Conservation (phyloP, 2,113 vertebrate genomes). For the Mustela lutreola region DNA sequence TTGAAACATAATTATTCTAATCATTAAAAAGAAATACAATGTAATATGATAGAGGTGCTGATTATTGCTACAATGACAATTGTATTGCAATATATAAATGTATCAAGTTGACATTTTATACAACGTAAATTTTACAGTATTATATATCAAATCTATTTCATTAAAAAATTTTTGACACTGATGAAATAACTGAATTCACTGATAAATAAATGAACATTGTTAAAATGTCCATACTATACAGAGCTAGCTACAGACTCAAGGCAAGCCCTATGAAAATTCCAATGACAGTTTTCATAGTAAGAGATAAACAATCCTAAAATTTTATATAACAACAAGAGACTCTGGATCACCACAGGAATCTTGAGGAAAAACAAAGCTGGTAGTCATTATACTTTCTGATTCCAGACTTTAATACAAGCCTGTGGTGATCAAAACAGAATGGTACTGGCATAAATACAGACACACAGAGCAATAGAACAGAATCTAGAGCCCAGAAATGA, state of each 20-base stretch:
- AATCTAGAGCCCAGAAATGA: not conserved
- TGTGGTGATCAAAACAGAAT: not conserved
- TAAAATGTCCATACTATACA: not conserved
- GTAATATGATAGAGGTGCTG: not conserved
- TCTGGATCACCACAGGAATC: not conserved
- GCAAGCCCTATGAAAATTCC: not conserved
- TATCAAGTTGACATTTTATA: not conserved
- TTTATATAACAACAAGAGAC: not conserved
- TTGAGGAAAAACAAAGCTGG: not conserved
- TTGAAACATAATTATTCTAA: not conserved
- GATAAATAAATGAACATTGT: not conserved
- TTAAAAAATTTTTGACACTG: not conserved
- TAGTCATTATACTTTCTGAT: not conserved
- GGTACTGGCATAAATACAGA: not conserved
- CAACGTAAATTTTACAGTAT: not conserved
- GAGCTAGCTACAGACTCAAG: not conserved
- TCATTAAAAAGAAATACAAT: not conserved
- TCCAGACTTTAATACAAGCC: not conserved
- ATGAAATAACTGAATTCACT: not conserved
- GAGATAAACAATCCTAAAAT: not conserved
- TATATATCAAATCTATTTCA: not conserved
- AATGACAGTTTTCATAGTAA: not conserved
- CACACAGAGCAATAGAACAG: not conserved
- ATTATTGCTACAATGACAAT: not conserved
- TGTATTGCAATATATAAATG: not conserved